Base-by-base conservation (phyloP, 2,797 vertebrate genomes). In the Microctenopoma steveboyesi region DNA sequence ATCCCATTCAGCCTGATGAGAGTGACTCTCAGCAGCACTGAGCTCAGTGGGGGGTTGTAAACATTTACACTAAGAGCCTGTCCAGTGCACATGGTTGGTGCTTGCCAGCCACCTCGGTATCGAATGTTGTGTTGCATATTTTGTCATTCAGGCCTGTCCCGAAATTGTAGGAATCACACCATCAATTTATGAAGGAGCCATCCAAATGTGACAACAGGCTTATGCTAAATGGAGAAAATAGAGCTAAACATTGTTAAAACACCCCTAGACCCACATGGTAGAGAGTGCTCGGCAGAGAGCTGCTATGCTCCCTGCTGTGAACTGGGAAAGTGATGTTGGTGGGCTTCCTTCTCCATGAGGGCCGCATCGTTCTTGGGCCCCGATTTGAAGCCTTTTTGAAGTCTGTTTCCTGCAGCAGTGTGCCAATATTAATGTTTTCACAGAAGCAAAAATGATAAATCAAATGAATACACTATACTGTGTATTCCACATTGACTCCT, bases 171-270 rank as follows among this genome's bases (percentile, higher is more conserved):
- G 91, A 94, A 94, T 94, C 92, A 94, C 94, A 95, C 94, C 93
- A 94, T 93, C 92, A 93, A 94, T 94, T 93, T 93, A 93, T 90
- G 91, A 93, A 92, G 92, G 91, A 92, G 92, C 90, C 92, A 85
- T 94, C 94, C 94, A 95, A 95, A 95, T 94, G 94, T 94, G 94
- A 94, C 94, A 95, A 93, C 92, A 91, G 93, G 94, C 94, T 93
- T 95, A 95, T 95, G 94, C 91, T 94, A 92, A 93, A 93, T 79
- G 92, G 92, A 92, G 94, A 93, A 95, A 94, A 95, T 94, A 94
- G 92, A 94, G 93, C 92, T 94, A 95, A 95, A 95, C 94, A 95
- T 95, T 95, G 94, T 94, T 92, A 91, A 95, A 94, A 95, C 93
- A 94, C 94, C 94, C 94, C 93, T 92, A 94, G 94, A 93, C 93